Percentiles rank a stretch among this genome's conserved stretches.
These are phyloP conservation scores for Holocentrus rufus DNA, from an alignment of 2,797 vertebrate species.

Conservation along the genomic window DNA sequence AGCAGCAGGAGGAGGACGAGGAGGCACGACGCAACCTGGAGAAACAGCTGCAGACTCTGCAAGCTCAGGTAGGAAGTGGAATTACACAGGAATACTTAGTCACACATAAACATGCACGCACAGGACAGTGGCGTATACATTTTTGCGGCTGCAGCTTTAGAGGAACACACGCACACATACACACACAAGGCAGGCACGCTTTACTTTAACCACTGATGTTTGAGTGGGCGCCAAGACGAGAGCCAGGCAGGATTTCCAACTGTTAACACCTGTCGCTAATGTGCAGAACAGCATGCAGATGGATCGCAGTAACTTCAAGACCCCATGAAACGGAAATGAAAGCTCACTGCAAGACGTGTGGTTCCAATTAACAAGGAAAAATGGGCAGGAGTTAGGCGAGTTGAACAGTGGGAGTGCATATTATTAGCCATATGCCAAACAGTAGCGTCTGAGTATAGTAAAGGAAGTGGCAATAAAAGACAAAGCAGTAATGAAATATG, in stretches of 20 bases:
- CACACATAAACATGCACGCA: neutral
- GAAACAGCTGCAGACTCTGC: slow-evolving; percentile 90
- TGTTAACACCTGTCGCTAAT: slow-evolving; percentile 26
- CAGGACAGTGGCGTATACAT: neutral
- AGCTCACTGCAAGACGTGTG: neutral
- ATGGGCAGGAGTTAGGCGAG: neutral
- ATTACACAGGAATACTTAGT: neutral
- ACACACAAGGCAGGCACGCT: neutral
- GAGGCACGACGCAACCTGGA: slow-evolving; percentile 92
- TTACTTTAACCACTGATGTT: neutral
- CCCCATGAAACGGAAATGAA: slow-evolving; percentile 2
- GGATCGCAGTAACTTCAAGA: slow-evolving; percentile 27
- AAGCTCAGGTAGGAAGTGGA: slow-evolving; percentile 86
- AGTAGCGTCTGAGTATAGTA: neutral
- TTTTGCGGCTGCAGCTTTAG: neutral
- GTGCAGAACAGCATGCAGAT: slow-evolving; percentile 12
- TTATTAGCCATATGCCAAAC: slow-evolving; percentile 2
- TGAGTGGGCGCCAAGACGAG: neutral
- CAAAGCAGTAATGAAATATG: too few species aligned
- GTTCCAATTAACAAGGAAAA: neutral
- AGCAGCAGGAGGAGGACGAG: slow-evolving; percentile 98
- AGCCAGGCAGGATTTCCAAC: neutral
- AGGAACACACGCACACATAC: neutral
- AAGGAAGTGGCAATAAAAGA: too few species aligned
- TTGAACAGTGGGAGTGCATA: neutral